Base-by-base conservation (phyloP, 2,113 vertebrate species). In the Clupea harengus region DNA sequence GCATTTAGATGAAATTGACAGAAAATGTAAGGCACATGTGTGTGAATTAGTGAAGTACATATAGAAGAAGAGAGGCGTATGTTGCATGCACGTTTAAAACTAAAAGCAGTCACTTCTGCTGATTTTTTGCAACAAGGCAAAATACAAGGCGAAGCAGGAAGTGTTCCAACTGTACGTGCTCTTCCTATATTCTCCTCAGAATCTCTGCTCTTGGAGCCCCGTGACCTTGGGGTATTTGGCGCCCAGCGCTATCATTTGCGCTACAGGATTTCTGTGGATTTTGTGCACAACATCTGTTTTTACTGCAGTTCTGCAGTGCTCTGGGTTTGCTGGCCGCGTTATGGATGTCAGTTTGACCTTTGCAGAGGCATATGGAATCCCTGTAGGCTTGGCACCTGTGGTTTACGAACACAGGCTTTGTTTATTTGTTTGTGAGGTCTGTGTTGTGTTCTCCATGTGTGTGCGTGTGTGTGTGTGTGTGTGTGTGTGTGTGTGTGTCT, bases 401-500 rank as follows among this genome's bases (percentile, higher is more conserved):
- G 54, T 60, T 60, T 22, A 60, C 54, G 22, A 18, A 60, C 54
- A 57, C 18, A 60, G 3, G 13, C 54, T 60, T 60, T 22, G 4
- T 60, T 60, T 60, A 22, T 22, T 60, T 72, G 64, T 72, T 25
- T 72, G 64, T 72, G n/a, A 28, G 64, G 5, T 72, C 25, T 15
- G n/a, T 25, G 45, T 45, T 52, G 81, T 60, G 28, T 45, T 81
- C 75, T 64, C 15, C 15, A 4, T 86, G 45, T 83, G 67, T 15
- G 8, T 7, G 52, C 22, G 39, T 57, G 20, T 81, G 84, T 64
- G 25, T 39, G 20, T 54, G 20, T 85, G 47, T 84, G 57, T 85
- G 83, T 52, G 78, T 72, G 47, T 25, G 28, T 50, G 49, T 39
- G 84, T 20, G 86, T 86, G 78, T 64, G 20, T 89, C 82, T 89